Evolutionary conservation across 35 echinoderm and acorn worm species (phyloP).

Genomic region (Holothuria glaberrima): DNA sequence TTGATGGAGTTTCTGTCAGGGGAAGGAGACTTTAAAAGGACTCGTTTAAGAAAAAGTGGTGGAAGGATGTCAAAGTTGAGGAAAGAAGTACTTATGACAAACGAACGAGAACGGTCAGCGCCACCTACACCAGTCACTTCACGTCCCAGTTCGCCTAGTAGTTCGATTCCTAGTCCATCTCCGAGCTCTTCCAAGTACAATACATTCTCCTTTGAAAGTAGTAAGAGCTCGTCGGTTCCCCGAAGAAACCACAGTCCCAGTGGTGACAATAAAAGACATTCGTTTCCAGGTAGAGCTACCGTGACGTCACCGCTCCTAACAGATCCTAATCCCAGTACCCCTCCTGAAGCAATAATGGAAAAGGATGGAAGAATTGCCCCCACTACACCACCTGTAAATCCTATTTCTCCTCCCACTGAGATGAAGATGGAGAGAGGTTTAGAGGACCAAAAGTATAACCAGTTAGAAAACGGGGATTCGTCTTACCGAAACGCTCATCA

Average conservation of each 20-base stretch:
- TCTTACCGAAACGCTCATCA: too few species aligned
- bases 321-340: too few species aligned
- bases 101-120: constrained; percentile 6
- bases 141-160: not conserved
- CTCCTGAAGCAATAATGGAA: too few species aligned
- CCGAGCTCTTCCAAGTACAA: not conserved
- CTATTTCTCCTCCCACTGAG: not conserved
- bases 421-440: constrained; percentile 29
- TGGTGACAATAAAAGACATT: constrained; percentile 6
- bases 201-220: not conserved
- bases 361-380: too few species aligned
- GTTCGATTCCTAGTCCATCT: not conserved
- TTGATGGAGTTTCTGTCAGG: constrained; percentile 9
- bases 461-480: not conserved
- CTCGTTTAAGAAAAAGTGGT: constrained; percentile 18
- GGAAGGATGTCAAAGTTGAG: not conserved
- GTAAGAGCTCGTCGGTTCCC: not conserved
- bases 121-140: constrained; percentile 15
- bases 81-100: constrained; percentile 15
- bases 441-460: too few species aligned
- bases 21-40: not conserved
- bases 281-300: not conserved
- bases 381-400: too few species aligned
- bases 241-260: not conserved
- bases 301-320: not conserved